Evolutionary conservation across 2,888 invertebrate species (phyloP).

Genomic region (Cactoblastis cactorum): DNA sequence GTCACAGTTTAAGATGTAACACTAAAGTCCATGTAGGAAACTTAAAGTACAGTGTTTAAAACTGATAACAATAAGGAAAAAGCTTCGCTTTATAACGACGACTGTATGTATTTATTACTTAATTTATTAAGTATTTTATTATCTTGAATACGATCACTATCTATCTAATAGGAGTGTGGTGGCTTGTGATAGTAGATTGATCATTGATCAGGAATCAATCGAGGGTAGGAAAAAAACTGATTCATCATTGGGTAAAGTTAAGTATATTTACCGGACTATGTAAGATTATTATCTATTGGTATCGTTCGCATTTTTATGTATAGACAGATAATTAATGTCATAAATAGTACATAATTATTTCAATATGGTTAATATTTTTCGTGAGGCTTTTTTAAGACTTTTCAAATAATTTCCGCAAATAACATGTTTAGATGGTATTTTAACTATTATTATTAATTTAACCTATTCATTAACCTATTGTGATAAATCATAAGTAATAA

Average conservation of each 20-base stretch:
- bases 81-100: conserved; percentile 71
- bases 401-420: background rate
- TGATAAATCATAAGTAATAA: no score
- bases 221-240: conserved; percentile 33
- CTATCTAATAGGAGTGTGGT: conserved; percentile 68
- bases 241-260: conserved; percentile 24
- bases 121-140: conserved; percentile 39
- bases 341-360: background rate
- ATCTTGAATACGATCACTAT: conserved; percentile 50
- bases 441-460: background rate
- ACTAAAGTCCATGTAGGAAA: conserved; percentile 31
- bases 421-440: background rate
- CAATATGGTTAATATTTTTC: background rate
- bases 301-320: background rate
- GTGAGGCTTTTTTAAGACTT: background rate
- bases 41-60: conserved; percentile 49
- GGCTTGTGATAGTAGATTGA: conserved; percentile 67
- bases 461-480: background rate
- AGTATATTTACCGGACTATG: conserved; percentile 8
- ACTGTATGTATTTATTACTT: conserved; percentile 51
- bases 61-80: conserved; percentile 45
- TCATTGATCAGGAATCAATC: no score
- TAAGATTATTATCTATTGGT: conserved; percentile 7
- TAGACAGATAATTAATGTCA: background rate
- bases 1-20: conserved; percentile 36